Percentiles rank a stretch among this genome's conserved stretches.
phyloP scores from a whole-genome alignment of 2,888 invertebrate species.

The Folsomia candida region DNA sequence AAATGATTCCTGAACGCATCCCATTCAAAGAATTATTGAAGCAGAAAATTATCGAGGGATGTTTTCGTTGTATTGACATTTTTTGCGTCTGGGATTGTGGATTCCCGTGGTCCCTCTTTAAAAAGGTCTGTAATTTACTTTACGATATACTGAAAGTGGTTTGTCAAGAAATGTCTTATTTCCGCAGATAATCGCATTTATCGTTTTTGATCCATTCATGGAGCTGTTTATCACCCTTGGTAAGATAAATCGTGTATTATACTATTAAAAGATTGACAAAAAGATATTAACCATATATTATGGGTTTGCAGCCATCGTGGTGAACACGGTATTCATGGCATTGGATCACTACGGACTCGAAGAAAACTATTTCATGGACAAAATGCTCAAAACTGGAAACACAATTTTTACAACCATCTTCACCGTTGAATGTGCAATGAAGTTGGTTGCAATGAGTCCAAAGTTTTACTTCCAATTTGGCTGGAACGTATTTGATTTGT shows the following conservation, averaged over 20 bases:
- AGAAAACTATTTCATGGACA: conserved; percentile 67
- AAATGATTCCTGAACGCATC: conserved; percentile 8
- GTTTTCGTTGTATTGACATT: conserved; percentile 71
- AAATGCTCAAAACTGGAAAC: conserved; percentile 80
- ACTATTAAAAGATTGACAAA: too few relatives aligned
- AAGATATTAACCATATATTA: too few relatives aligned
- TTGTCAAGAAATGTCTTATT: too few relatives aligned
- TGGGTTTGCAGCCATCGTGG: conserved; percentile 98
- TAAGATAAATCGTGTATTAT: too few relatives aligned
- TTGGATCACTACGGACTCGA: conserved; percentile 89
- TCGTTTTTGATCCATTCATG: conserved; percentile 97
- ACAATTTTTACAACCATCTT: conserved; percentile 62
- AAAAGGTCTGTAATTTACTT: conserved; percentile 66
- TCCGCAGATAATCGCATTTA: conserved; percentile 65
- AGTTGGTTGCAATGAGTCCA: conserved; percentile 94
- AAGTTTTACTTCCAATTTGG: conserved; percentile 93
- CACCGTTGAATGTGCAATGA: conserved; percentile 59
- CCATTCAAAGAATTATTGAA: conserved; percentile 59
- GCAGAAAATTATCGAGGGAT: conserved; percentile 73
- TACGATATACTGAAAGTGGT: too few relatives aligned
- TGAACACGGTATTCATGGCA: conserved; percentile 88
- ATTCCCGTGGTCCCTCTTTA: conserved; percentile 84
- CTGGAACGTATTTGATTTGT: conserved; percentile 34
- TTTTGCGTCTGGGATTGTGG: conserved; percentile 81
- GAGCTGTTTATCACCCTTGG: conserved; percentile 95